These are phyloP conservation scores for Rhinolophus ferrumequinum DNA, from an alignment of 2,113 vertebrate genomes.

Conservation along the genomic window DNA sequence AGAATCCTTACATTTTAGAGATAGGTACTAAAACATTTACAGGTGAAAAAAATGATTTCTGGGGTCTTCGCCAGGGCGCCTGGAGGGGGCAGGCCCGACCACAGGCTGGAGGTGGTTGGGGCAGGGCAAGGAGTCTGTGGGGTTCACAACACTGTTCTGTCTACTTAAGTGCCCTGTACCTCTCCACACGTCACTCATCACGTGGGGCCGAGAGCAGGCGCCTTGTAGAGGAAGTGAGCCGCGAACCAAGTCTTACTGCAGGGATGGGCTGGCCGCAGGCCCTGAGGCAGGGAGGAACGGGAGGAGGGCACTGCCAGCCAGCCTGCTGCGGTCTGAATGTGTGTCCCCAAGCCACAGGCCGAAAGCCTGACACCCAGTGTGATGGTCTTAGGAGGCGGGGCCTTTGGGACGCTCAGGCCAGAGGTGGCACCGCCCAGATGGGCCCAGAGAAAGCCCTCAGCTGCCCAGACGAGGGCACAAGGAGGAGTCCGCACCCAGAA, in stretches of 20 bases:
- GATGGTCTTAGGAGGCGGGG: too few relatives aligned
- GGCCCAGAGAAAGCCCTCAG: background rate
- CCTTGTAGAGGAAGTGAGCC: background rate
- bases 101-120: accelerated
- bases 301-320: accelerated
- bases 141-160: background rate
- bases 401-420: too few relatives aligned
- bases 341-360: background rate
- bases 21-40: background rate
- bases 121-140: accelerated
- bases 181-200: background rate
- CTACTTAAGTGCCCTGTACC: background rate
- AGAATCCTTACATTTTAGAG: background rate
- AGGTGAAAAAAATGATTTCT: background rate
- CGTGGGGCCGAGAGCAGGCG: background rate
- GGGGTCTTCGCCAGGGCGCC: background rate
- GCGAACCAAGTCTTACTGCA: background rate
- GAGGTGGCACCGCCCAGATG: too few relatives aligned
- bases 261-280: accelerated
- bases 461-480: too few relatives aligned
- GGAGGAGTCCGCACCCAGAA: background rate
- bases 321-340: accelerated
- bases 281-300: accelerated
- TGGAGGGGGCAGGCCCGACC: background rate
- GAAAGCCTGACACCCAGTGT: accelerated